Base-by-base conservation (phyloP, 2,113 vertebrate species). In the Oncorhynchus gorbuscha region DNA sequence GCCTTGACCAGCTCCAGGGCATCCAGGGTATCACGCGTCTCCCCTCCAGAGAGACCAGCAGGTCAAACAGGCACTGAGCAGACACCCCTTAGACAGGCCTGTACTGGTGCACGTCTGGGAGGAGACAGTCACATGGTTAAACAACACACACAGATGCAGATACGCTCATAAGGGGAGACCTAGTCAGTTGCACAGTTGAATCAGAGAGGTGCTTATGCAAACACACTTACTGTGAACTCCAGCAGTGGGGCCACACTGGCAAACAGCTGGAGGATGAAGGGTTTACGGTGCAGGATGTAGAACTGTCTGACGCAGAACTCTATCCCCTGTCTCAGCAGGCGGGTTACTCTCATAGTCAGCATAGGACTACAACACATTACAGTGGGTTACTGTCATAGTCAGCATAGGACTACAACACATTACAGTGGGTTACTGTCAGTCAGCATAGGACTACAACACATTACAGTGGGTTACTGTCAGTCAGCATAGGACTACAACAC, bases 241-340 rank as follows among this genome's bases (percentile, higher is more conserved):
- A 99, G 91, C 72, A 99, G 94, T 3, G 98, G 97, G 6, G 98
- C 98, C 79, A 98, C 97, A 0, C 98, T 99, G 14, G 97, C 98
- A 77, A 99, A 99, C 24, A 99, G 93, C 85, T 99, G 98, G 80
- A 99, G 94, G 78, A 98, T 84, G 39, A 99, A 99, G 3, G 98
- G 98, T 79, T 99, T 99, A 48, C 97, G 94, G 83, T 99, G 98
- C 55, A 99, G 95, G 75, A 99, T 83, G n/a, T 99, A 99, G 92
- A 99, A 99, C 91, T 99, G 98, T 14, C 96, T 92, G 83, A 97
- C 99, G 0, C 97, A 96, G 73, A 99, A 99, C 85, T 99, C 97
- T 0, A 98, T 97, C 7, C 96, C 97, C 83, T 95, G 95, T 28
- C 97, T 95, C 75, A 99, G 83, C 81, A 98, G 90, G 90, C 0